Base-by-base conservation (phyloP, 1,140 invertebrate genomes). In the Hestina assimilis region DNA sequence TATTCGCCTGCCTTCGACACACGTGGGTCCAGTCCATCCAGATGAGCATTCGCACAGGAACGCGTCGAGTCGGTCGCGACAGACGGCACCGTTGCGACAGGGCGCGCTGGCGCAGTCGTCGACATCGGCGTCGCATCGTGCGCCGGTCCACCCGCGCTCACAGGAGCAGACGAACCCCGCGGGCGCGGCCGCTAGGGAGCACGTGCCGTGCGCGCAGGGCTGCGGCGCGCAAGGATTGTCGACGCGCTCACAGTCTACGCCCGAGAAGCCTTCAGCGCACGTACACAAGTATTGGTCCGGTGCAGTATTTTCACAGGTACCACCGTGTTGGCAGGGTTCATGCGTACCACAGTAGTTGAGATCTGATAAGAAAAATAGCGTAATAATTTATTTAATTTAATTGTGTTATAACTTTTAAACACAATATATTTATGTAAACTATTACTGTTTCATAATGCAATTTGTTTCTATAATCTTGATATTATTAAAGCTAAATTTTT, bases 281-380 rank as follows among this genome's bases (percentile, higher is more conserved):
- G 93, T 93, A 89, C 97, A 99, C 54, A 94, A 91, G 89, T 97
- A 99, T 63, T 95, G 93, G 81, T 98, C 96, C 5, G 96, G 95
- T 17, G 94, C 96, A 1, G 96, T 98, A 89, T 99, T 99, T 84
- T 95, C 95, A 89, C 98, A 99, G 19, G 96, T 97, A 29, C 96
- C 98, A 45, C 96, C 96, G 89, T 99, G 98, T 69, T 94, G 93
- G 89, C 98, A 99, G 1, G 97, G 97, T 81, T 96, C 95, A 89
- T 99, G 96, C 43, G 98, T 98, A 33, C 97, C 98, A 87, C 98
- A 99, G 89, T 97, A 99, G 89, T 99, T 99, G 66, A 99, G 92
- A 91, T 99, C 98, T 43, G 21, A 55, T 41, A 4, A 45, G 26
- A 40, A 12, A 19, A 23, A n/a, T n/a, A n/a, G n/a, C n/a, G n/a